Evolutionary conservation across 2,888 invertebrate genomes (phyloP).

Genomic region (Holacanthella duospinosa): DNA sequence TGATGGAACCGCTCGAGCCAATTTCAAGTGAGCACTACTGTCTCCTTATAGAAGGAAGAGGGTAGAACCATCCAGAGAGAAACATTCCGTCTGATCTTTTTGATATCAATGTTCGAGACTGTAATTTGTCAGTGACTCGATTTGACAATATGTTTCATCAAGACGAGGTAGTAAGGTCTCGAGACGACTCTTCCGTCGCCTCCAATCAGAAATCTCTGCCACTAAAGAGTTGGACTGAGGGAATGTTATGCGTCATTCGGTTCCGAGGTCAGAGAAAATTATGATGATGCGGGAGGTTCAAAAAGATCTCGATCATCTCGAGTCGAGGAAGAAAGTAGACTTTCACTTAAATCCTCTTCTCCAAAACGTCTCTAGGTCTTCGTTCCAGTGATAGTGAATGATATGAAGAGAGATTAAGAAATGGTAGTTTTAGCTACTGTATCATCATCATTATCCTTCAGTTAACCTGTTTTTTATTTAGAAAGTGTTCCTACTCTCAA

Average conservation of each 20-base stretch:
- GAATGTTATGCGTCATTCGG: not conserved
- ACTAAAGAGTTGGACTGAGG: not conserved
- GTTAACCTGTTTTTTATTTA: not conserved
- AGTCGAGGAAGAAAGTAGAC: not conserved
- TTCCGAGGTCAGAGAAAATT: too few relatives aligned
- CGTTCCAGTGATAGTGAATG: too few relatives aligned
- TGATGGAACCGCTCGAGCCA: not conserved
- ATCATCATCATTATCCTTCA: not conserved
- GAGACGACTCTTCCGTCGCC: too few relatives aligned
- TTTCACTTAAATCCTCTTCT: not conserved
- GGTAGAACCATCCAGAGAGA: not conserved
- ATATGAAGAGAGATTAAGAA: too few relatives aligned
- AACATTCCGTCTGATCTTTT: not conserved
- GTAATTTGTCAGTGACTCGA: constrained; percentile 29
- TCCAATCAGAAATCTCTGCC: too few relatives aligned
- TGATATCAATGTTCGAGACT: constrained; percentile 14
- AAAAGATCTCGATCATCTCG: too few relatives aligned
- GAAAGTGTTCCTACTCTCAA: not conserved
- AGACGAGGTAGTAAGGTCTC: too few relatives aligned
- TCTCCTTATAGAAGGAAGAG: not conserved
- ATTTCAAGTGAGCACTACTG: not conserved
- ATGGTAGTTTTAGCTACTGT: too few relatives aligned
- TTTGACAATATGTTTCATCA: too few relatives aligned
- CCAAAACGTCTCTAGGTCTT: not conserved
- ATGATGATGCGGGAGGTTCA: too few relatives aligned